A percentile compares a stretch with the other conserved stretches of the same genome.
phyloP scores from a whole-genome alignment of 2,113 vertebrate genomes.

The Ammodytes dubius region DNA sequence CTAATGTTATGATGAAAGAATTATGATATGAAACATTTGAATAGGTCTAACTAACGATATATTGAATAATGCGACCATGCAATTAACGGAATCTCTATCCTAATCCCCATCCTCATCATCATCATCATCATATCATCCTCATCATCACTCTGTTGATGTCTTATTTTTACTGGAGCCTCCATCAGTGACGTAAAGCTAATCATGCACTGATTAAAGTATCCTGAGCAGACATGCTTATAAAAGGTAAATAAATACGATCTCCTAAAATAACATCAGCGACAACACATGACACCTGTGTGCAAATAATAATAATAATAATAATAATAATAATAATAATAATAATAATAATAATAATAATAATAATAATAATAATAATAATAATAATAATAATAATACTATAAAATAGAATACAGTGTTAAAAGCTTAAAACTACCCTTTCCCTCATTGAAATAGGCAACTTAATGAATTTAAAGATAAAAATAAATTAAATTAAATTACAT shows the following conservation, averaged over 20 bases:
- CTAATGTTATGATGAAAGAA: neutral
- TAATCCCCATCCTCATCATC: neutral
- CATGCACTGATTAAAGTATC: neutral
- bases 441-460: neutral
- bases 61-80: neutral
- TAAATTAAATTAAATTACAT: neutral
- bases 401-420: neutral
- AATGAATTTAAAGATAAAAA: neutral
- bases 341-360: slow-evolving; percentile 19
- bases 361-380: slow-evolving; percentile 13
- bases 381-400: slow-evolving; percentile 10
- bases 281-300: neutral
- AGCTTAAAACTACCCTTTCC: neutral
- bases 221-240: neutral
- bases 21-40: neutral
- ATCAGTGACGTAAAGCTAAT: slow-evolving; percentile 22
- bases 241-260: neutral
- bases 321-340: slow-evolving; percentile 5
- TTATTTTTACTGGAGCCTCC: slow-evolving; percentile 27
- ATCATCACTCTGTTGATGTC: slow-evolving; percentile 35
- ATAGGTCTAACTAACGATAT: neutral
- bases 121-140: slow-evolving; percentile 20
- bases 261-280: neutral
- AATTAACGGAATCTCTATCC: neutral
- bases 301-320: slow-evolving; percentile 15